Base-by-base conservation (phyloP, 2,888 invertebrate genomes). In the Pollenia labialis region DNA sequence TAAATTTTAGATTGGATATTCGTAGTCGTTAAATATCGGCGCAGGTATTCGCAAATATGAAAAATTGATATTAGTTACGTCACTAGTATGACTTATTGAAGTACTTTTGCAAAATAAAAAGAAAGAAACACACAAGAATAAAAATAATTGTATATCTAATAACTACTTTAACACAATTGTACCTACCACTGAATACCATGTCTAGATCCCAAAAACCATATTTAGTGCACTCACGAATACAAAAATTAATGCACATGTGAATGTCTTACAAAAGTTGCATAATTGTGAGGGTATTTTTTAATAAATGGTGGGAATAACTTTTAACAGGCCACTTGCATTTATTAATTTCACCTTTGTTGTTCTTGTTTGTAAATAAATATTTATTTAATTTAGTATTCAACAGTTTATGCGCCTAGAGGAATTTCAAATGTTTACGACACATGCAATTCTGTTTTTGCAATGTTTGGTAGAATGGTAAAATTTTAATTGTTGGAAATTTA, bases 301-400 rank as follows among this genome's bases (percentile, higher is more conserved):
- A 77, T 46, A 52, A 85, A 77, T 68, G 62, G 75, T 85, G 85
- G 76, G 85, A 85, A 85, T 64, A 52, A 66, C 32, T 81, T 76
- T 76, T 50, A 52, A 46, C 64, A 58, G 52, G 16, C 71, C 85
- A 85, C 60, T 81, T 76, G 50, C 50, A 64, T 72, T 81, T 66
- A 71, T 75, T 74, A 56, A 81, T 46, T 64, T 74, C 48, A 56
- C 48, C 68, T 48, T 48, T 48, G 52, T 50, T 52, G 50, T 32
- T 64, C 42, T 18, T 54, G n/a, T 54, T 42, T 68, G 14, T 52
- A 52, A 66, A 66, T 77, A 12, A 54, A 77, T 77, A 66, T 32
- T 64, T 56, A 66, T 66, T 56, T 66, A 66, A 14, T 66, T 56
- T 66, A 23, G 42, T 18, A 66, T 54, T 52, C 64, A 76, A 66